Evolutionary conservation across 2,888 invertebrate species (phyloP).

Genomic region (Agapetus fuscipes): DNA sequence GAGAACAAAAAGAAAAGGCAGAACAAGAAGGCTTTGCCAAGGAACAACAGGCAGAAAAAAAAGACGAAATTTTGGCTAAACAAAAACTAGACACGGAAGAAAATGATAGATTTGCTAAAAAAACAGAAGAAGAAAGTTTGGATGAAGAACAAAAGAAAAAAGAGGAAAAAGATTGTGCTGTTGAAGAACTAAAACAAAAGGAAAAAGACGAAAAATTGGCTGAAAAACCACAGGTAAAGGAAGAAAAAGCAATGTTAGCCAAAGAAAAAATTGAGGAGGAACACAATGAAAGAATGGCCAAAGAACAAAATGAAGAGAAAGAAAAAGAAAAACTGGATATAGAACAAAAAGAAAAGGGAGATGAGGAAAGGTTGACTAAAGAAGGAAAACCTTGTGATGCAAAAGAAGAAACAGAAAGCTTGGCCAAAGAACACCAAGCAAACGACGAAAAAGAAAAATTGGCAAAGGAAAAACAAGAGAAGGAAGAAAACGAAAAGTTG

Average conservation of each 20-base stretch:
- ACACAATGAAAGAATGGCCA: constrained; percentile 2
- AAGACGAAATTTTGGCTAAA: constrained; percentile 3
- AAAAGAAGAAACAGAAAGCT: background rate
- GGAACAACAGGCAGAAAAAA: background rate
- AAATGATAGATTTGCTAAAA: constrained; percentile 11
- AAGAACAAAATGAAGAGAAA: background rate
- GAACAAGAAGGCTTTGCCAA: constrained; percentile 1
- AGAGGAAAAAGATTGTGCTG: background rate
- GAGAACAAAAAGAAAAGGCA: background rate
- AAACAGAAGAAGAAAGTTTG: background rate
- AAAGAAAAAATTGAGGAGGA: constrained; percentile 1
- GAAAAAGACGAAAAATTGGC: constrained; percentile 5
- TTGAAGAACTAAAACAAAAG: constrained; percentile 10
- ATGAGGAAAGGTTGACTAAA: constrained; percentile 3
- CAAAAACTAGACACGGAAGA: constrained; percentile 17
- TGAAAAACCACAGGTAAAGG: constrained; percentile 5
- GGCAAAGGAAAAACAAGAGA: constrained; percentile 8
- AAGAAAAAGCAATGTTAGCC: constrained; percentile 4
- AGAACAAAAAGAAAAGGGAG: background rate
- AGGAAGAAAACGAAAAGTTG: constrained; percentile 5
- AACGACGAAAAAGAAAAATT: background rate
- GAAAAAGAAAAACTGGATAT: constrained; percentile 2
- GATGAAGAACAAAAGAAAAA: constrained; percentile 1
- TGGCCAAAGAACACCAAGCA: constrained; percentile 1
- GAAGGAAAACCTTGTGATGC: constrained; percentile 12